Percentiles rank a stretch among this genome's conserved stretches.
phyloP scores from a whole-genome alignment of 2,797 vertebrate species.

The Phataginus tricuspis region DNA sequence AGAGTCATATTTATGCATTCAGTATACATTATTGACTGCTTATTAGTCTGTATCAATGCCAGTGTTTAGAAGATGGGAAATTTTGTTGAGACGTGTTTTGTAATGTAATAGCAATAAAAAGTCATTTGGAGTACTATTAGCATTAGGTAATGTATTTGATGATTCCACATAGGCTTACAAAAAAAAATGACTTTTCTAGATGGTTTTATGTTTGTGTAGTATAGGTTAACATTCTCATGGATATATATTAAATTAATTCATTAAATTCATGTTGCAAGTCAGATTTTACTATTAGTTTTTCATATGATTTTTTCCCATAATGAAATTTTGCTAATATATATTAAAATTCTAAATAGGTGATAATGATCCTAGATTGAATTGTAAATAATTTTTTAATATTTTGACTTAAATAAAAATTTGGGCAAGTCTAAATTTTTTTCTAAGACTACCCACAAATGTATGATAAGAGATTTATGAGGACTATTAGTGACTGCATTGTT shows the following conservation, averaged over 20 bases:
- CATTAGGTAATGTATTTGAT: background rate
- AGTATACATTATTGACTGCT: background rate
- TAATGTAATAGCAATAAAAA: background rate
- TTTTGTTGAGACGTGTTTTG: background rate
- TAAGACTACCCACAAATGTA: background rate
- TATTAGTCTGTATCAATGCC: background rate
- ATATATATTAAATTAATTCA: background rate
- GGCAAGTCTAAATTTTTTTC: background rate
- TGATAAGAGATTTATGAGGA: background rate
- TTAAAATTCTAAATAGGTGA: background rate
- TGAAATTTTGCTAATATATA: background rate
- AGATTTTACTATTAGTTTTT: constrained; percentile 6
- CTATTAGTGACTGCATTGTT: background rate
- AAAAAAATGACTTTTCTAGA: background rate
- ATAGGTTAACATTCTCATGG: background rate
- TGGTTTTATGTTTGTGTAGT: background rate
- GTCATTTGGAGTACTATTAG: background rate
- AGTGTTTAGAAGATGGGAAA: background rate
- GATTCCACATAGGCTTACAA: background rate
- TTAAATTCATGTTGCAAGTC: background rate
- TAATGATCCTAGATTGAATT: background rate
- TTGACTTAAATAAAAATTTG: background rate
- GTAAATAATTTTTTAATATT: background rate
- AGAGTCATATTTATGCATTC: background rate
- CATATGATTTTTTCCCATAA: background rate